Evolutionary conservation across 2,888 invertebrate genomes (phyloP).

Genomic region (Morpho achilles): DNA sequence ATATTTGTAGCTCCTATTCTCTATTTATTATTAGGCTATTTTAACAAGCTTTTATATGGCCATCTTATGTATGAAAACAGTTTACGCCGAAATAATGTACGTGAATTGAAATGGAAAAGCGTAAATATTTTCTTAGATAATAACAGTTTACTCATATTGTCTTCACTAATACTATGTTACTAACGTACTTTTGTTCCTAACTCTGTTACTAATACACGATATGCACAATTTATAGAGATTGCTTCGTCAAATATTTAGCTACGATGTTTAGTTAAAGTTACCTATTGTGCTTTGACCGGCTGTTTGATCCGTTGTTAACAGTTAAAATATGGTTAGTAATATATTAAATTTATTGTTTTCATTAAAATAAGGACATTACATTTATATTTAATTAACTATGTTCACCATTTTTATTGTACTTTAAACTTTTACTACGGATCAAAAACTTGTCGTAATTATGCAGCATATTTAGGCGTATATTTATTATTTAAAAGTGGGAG

Average conservation of each 20-base stretch:
- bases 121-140: slow-evolving; percentile 18
- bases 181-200: slow-evolving; percentile 28
- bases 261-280: slow-evolving; percentile 20
- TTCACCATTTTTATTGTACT: too few species aligned
- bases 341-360: too few species aligned
- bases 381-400: too few species aligned
- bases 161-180: slow-evolving; percentile 17
- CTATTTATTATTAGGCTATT: neutral
- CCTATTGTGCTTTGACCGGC: slow-evolving; percentile 11
- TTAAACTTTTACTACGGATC: too few species aligned
- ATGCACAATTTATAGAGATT: slow-evolving; percentile 27
- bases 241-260: slow-evolving; percentile 21
- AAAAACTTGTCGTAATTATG: neutral
- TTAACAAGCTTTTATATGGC: slow-evolving; percentile 1
- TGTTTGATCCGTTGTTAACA: too few species aligned
- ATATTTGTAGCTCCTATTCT: too few species aligned
- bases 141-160: slow-evolving; percentile 8
- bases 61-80: slow-evolving; percentile 5
- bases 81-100: neutral
- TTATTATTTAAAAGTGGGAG: neutral
- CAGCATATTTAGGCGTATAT: slow-evolving; percentile 10
- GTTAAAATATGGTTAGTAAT: too few species aligned
- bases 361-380: too few species aligned
- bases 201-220: slow-evolving; percentile 28
- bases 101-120: slow-evolving; percentile 4